Evolutionary conservation across 1,140 invertebrate genomes (phyloP), one percentile per base, ranked within the genome.

Genomic region (Maconellicoccus hirsutus): DNA sequence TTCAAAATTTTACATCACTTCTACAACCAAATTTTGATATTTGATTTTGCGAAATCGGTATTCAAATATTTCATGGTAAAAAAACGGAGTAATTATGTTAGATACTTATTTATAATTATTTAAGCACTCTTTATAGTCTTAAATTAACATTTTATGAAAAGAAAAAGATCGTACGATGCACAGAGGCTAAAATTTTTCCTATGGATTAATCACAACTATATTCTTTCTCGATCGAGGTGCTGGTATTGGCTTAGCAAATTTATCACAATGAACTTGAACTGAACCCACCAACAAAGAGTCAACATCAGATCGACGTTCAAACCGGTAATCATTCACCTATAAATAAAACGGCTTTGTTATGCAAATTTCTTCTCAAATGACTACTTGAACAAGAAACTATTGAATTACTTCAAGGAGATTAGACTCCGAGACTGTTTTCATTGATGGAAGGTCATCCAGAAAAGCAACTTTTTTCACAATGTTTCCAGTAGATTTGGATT

Each of bases 381-480:
- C 12, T 8, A 16, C 12, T 33, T 52, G 42, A 19, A 19, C 6
- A 16, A 52, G 3, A 52, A 19, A 52, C n/a, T 4, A 52, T 19
- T 8, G n/a, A 52, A 10, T 6, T 66, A 66, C 61, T 22, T 66
- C 6, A 8, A 23, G 16, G 3, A 66, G 19, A 19, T 66, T 26
- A 4, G 22, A 23, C 25, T 66, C 61, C 10, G 25, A 66, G 25
- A 26, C 10, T 6, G 61, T 66, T 66, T 66, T 66, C 10, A 25
- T 25, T 66, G 61, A 23, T 4, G 61, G 61, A 8, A 66, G 19
- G 6, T 66, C 61, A 23, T 66, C 61, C 4, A 16, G 8, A 26
- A 66, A 66, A 25, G 61, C 61, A 66, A 66, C 61, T 25, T 66
- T 66, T 26, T 26, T 66, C 21, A 25, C 25, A 23, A 66, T 66